Conservation (phyloP, 1,140 invertebrate species). For the Drosophila ohnishii region DNA sequence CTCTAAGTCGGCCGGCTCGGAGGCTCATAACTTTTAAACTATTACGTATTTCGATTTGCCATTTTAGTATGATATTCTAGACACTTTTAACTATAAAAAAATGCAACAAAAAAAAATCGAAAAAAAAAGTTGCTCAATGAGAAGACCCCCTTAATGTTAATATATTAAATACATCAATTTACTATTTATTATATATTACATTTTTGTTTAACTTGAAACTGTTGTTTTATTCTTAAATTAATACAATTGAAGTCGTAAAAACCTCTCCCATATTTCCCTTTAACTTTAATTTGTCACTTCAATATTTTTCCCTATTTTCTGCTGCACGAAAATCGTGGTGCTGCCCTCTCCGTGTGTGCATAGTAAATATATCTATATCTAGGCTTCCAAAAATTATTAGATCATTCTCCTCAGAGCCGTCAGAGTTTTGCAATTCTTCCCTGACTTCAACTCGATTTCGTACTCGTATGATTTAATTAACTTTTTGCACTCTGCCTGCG, state of each 20-base stretch:
- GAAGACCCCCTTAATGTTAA: too few relatives aligned
- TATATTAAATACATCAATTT: too few relatives aligned
- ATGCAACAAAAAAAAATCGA: too few relatives aligned
- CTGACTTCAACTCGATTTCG: background rate
- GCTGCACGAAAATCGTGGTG: conserved; percentile 48
- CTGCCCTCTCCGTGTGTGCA: conserved; percentile 17
- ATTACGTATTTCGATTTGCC: too few relatives aligned
- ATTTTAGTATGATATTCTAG: too few relatives aligned
- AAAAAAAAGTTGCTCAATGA: too few relatives aligned
- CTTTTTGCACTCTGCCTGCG: conserved; percentile 46
- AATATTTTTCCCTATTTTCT: background rate
- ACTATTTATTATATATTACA: too few relatives aligned
- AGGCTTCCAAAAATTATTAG: conserved; percentile 38
- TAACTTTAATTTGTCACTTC: background rate
- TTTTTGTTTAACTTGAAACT: too few relatives aligned
- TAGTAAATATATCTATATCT: conserved; percentile 13
- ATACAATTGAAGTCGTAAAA: background rate
- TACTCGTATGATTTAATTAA: conserved; percentile 52
- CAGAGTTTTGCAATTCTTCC: conserved; percentile 49
- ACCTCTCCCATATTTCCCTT: background rate
- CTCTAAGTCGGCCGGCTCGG: too few relatives aligned
- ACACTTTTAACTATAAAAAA: too few relatives aligned
- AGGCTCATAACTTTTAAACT: too few relatives aligned
- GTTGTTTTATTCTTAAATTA: background rate
- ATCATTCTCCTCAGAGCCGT: conserved; percentile 32